Conservation (phyloP, 2,797 vertebrate genomes). For the Amphiprion clarkii region DNA sequence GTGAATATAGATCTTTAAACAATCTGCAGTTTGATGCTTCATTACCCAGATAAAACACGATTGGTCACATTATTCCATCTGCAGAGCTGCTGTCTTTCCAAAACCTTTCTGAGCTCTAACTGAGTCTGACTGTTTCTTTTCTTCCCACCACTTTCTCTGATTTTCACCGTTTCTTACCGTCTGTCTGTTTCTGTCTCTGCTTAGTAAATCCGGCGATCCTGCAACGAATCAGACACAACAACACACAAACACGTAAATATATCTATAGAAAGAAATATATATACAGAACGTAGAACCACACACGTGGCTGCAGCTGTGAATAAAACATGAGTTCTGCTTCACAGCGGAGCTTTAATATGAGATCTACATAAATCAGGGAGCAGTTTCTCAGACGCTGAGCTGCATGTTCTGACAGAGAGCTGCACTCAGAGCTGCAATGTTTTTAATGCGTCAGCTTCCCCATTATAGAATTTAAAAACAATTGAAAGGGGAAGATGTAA, state of each 20-base stretch:
- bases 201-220: background rate
- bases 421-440: constrained; percentile 3
- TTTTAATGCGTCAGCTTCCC: constrained; percentile 42
- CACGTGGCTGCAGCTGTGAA: constrained; percentile 53
- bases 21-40: too few species aligned
- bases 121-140: background rate
- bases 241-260: background rate
- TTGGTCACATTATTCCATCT: background rate
- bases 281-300: constrained; percentile 12
- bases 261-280: background rate
- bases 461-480: constrained; percentile 27
- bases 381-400: constrained; percentile 47
- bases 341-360: constrained; percentile 62
- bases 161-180: background rate
- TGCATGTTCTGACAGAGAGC: constrained; percentile 42
- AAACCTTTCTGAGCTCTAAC: background rate
- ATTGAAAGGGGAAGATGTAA: constrained; percentile 19
- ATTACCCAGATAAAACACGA: too few species aligned
- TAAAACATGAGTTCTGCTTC: constrained; percentile 67
- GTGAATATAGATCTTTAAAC: too few species aligned
- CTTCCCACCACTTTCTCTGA: background rate
- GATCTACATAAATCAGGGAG: constrained; percentile 74
- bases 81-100: too few species aligned
- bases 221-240: background rate
- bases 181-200: background rate